These are phyloP conservation scores for Melanitta fusca DNA, from an alignment of 2,797 vertebrate genomes.

Conservation along the genomic window DNA sequence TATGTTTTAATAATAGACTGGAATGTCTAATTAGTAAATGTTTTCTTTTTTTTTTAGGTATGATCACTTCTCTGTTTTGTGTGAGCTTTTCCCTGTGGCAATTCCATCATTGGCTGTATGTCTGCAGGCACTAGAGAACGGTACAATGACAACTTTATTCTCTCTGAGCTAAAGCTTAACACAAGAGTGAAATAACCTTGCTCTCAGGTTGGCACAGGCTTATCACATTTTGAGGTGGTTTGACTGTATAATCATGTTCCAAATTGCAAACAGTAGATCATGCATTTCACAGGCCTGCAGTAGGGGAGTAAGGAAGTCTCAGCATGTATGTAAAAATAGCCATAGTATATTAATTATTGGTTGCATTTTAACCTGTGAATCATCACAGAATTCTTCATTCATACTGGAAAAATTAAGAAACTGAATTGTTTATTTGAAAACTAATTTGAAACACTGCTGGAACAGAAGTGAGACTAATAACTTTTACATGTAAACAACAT, in stretches of 20 bases:
- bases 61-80: slow-evolving; percentile 94
- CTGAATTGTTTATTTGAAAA: not conserved
- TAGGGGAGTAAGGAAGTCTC: not conserved
- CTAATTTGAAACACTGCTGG: not conserved
- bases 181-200: not conserved
- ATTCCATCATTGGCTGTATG: slow-evolving; percentile 91
- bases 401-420: not conserved
- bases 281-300: not conserved
- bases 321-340: not conserved
- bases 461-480: not conserved
- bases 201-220: not conserved
- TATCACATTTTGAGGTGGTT: not conserved
- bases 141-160: slow-evolving; percentile 69
- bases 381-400: not conserved
- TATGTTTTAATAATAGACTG: not conserved
- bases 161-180: slow-evolving; percentile 26
- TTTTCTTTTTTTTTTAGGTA: slow-evolving; percentile 76
- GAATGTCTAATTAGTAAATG: not conserved
- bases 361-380: not conserved
- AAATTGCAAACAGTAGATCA: not conserved
- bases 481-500: fast-evolving
- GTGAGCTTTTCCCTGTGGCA: slow-evolving; percentile 92
- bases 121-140: slow-evolving; percentile 86
- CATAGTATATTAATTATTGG: not conserved
- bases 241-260: not conserved